These are phyloP conservation scores for Hiodon alosoides DNA, from an alignment of 2,113 vertebrate species.

Conservation along the genomic window DNA sequence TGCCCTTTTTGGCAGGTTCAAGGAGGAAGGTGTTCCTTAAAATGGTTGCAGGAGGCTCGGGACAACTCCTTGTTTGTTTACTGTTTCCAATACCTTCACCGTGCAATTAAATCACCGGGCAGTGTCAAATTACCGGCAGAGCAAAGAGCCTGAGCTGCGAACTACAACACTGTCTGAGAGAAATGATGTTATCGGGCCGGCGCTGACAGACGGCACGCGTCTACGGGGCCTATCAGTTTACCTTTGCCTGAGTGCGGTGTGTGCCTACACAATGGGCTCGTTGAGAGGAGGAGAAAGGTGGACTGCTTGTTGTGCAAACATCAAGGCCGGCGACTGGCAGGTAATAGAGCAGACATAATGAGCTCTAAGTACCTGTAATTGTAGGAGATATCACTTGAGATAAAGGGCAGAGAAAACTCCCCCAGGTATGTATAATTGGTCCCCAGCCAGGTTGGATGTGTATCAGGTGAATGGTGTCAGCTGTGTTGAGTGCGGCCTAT, in stretches of 20 bases:
- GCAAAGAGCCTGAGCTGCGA: slow-evolving; percentile 46
- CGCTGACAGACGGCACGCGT: slow-evolving; percentile 14
- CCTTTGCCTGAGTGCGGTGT: slow-evolving; percentile 36
- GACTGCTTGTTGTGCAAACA: slow-evolving; percentile 59
- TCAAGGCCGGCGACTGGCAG: slow-evolving; percentile 60
- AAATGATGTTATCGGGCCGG: slow-evolving; percentile 44
- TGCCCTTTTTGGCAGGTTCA: neutral
- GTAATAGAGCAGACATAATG: slow-evolving; percentile 90
- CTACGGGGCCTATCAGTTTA: slow-evolving; percentile 58
- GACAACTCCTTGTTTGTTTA: slow-evolving; percentile 49
- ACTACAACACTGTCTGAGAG: slow-evolving; percentile 36
- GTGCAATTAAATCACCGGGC: slow-evolving; percentile 52
- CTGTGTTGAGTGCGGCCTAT: slow-evolving; percentile 74
- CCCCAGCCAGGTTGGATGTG: slow-evolving; percentile 63
- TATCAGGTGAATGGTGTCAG: slow-evolving; percentile 78
- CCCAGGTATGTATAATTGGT: slow-evolving; percentile 70
- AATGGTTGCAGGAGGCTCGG: neutral
- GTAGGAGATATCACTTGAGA: slow-evolving; percentile 74
- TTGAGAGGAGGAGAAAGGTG: slow-evolving; percentile 49
- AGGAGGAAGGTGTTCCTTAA: neutral
- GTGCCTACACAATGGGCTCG: slow-evolving; percentile 59
- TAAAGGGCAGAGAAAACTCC: slow-evolving; percentile 73
- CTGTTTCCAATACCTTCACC: slow-evolving; percentile 53
- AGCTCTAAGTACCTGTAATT: slow-evolving; percentile 93
- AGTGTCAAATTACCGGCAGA: slow-evolving; percentile 38